These are phyloP conservation scores for Drosophila prolongata DNA, from an alignment of 2,888 invertebrate species.

Conservation along the genomic window DNA sequence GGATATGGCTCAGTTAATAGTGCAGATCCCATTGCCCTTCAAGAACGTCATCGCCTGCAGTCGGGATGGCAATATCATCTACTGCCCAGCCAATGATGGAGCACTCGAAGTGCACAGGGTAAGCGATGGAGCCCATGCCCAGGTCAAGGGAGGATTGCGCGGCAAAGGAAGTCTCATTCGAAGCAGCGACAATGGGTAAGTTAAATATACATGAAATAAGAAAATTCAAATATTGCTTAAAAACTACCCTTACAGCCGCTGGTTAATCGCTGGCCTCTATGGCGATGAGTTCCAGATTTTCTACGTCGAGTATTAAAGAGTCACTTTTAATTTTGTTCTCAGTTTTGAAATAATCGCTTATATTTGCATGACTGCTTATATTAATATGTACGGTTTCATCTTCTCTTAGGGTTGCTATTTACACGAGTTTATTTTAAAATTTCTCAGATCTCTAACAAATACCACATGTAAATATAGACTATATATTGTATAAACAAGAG, in stretches of 20 bases:
- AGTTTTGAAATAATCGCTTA: constrained; percentile 43
- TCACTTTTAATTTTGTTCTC: background rate
- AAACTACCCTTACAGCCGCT: constrained; percentile 68
- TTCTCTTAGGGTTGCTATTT: constrained; percentile 66
- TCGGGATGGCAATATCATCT: constrained; percentile 77
- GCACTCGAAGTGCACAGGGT: constrained; percentile 81
- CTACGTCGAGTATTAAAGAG: constrained; percentile 54
- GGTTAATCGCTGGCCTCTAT: constrained; percentile 83
- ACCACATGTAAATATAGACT: constrained; percentile 52
- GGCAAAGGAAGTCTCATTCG: constrained; percentile 82
- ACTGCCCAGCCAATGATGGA: constrained; percentile 81
- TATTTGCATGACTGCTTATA: constrained; percentile 64
- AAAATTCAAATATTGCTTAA: too few relatives aligned
- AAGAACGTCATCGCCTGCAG: constrained; percentile 81
- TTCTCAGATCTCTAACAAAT: constrained; percentile 71
- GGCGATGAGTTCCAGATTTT: constrained; percentile 82
- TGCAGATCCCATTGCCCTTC: constrained; percentile 83
- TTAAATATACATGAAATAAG: background rate
- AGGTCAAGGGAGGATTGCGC: constrained; percentile 76
- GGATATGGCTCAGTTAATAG: constrained; percentile 76
- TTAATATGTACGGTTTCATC: constrained; percentile 68
- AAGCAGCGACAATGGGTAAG: constrained; percentile 83
- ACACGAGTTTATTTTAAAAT: constrained; percentile 71
- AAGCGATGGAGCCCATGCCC: constrained; percentile 70
- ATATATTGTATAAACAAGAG: constrained; percentile 51